These are phyloP conservation scores for Himalopsyche tibetana DNA, from an alignment of 2,888 invertebrate genomes.

Conservation along the genomic window DNA sequence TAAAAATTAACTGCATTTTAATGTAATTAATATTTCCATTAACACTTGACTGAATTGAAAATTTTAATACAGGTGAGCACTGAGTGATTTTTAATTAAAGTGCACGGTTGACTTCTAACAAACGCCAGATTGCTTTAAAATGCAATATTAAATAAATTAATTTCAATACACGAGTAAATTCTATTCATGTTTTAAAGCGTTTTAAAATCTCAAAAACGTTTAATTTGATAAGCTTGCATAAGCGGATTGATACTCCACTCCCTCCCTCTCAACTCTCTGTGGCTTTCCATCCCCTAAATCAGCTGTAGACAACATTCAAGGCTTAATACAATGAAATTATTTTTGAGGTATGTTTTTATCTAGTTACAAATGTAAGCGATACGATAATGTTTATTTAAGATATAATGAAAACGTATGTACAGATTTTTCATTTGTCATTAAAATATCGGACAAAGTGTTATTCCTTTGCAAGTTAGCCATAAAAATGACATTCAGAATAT, in stretches of 20 bases:
- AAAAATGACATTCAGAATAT: too few relatives aligned
- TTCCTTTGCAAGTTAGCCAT: too few relatives aligned
- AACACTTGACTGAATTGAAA: background rate
- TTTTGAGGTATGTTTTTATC: too few relatives aligned
- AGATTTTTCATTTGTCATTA: too few relatives aligned
- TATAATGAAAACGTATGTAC: too few relatives aligned
- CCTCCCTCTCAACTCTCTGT: slow-evolving; percentile 2
- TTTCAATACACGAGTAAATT: background rate
- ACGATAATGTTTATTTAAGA: too few relatives aligned
- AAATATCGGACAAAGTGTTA: too few relatives aligned
- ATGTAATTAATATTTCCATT: background rate
- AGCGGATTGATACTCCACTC: slow-evolving; percentile 30
- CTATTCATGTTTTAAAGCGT: slow-evolving; percentile 26
- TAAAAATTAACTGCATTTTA: background rate
- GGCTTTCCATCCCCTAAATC: slow-evolving; percentile 20
- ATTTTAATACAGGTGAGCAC: background rate
- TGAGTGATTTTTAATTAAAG: background rate
- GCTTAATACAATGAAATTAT: too few relatives aligned
- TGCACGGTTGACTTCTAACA: background rate
- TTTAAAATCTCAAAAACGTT: slow-evolving; percentile 34
- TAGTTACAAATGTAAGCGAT: too few relatives aligned
- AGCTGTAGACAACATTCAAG: background rate
- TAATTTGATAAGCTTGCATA: slow-evolving; percentile 31
- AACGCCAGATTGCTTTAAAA: background rate
- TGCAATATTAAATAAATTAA: slow-evolving; percentile 17